Conservation (phyloP, 1,140 invertebrate species). For the Eueides isabella region DNA sequence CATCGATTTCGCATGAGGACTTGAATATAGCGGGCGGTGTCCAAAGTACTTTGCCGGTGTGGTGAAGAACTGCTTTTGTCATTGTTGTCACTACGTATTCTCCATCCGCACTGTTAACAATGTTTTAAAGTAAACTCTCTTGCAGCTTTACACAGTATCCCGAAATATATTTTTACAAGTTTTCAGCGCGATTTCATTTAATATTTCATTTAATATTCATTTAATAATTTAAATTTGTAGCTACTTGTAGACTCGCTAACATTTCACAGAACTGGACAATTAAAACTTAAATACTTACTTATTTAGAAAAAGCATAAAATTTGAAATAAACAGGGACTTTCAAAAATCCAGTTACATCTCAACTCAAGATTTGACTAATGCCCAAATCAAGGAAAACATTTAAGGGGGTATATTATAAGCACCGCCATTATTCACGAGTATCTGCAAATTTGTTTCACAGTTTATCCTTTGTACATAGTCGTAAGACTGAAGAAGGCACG, state of each 20-base stretch:
- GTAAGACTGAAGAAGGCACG: constrained; percentile 15
- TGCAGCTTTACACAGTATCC: too few relatives aligned
- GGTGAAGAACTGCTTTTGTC: constrained; percentile 97
- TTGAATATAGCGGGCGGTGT: constrained; percentile 99
- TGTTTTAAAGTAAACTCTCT: not conserved
- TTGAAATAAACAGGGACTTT: not conserved
- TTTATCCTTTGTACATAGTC: constrained; percentile 21
- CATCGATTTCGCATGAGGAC: constrained; percentile 98
- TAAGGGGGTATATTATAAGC: not conserved
- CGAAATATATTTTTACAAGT: too few relatives aligned
- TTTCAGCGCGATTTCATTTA: too few relatives aligned
- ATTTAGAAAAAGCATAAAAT: too few relatives aligned
- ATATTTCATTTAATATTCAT: too few relatives aligned
- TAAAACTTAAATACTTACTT: too few relatives aligned
- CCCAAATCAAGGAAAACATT: constrained; percentile 1
- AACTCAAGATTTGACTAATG: not conserved
- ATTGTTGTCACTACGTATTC: constrained; percentile 99
- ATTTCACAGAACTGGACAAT: too few relatives aligned
- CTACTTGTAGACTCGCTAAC: too few relatives aligned
- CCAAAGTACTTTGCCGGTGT: constrained; percentile 95
- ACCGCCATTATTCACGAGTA: constrained; percentile 1
- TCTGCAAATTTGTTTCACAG: constrained; percentile 10
- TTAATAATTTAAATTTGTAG: too few relatives aligned
- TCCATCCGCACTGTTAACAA: constrained; percentile 91
- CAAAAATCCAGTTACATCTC: not conserved